These are phyloP conservation scores for Plecturocebus donacophilus DNA, from an alignment of 2,113 vertebrate species.

Conservation along the genomic window DNA sequence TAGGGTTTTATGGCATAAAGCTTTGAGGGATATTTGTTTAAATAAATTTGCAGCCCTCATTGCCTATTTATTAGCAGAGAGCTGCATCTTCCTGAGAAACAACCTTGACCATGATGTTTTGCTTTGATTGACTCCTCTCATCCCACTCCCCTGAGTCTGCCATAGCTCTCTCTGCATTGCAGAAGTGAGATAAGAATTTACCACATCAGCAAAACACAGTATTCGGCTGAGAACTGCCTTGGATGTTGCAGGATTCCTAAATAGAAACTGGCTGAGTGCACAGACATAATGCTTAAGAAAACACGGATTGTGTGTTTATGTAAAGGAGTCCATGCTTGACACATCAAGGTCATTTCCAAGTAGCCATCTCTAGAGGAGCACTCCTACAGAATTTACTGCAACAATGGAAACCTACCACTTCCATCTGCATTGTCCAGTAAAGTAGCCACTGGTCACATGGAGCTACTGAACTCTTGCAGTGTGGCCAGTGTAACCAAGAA, in stretches of 20 bases:
- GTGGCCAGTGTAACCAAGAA: not conserved
- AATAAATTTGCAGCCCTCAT: not conserved
- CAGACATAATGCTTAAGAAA: not conserved
- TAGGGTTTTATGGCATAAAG: not conserved
- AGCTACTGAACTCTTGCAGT: not conserved
- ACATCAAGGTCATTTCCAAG: slow-evolving; percentile 65
- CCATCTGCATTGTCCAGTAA: rapidly evolving
- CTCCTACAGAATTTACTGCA: not conserved
- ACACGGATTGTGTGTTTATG: not conserved
- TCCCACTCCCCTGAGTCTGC: not conserved
- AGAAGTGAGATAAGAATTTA: not conserved
- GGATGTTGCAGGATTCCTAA: slow-evolving; percentile 54
- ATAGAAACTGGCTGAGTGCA: slow-evolving; percentile 53
- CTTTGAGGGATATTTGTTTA: not conserved
- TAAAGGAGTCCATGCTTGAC: not conserved
- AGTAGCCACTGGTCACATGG: not conserved
- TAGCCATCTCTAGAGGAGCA: not conserved
- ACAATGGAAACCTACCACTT: not conserved
- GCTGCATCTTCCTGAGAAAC: not conserved
- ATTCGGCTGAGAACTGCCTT: not conserved
- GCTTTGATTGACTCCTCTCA: not conserved
- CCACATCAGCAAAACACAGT: slow-evolving; percentile 43
- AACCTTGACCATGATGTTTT: not conserved
- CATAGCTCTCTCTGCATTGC: not conserved
- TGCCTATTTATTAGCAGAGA: not conserved